Evolutionary conservation across 2,888 invertebrate genomes (phyloP).

Genomic region (Drosophila niveifrons): DNA sequence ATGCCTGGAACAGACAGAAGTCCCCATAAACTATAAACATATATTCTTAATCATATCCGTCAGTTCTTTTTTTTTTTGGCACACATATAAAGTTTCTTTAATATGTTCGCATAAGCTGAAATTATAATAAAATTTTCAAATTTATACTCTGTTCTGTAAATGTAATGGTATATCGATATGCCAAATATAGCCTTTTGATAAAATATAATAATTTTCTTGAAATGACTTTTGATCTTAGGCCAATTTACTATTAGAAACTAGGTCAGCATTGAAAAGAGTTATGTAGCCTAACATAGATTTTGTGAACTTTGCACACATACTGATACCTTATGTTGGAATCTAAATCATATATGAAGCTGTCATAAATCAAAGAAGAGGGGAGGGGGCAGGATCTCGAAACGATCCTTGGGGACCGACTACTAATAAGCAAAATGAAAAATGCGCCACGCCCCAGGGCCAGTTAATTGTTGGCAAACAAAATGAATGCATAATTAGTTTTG

Average conservation of each 20-base stretch:
- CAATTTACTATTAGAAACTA: slow-evolving; percentile 8
- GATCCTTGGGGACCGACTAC: slow-evolving; percentile 59
- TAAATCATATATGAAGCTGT: slow-evolving; percentile 60
- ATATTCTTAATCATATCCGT: no score
- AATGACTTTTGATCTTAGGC: no score
- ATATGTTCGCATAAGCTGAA: no score
- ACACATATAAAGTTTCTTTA: no score
- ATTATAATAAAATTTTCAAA: no score
- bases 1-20: no score
- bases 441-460: slow-evolving; percentile 70
- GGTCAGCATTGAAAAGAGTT: slow-evolving; percentile 18
- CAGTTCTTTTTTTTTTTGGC: no score
- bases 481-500: slow-evolving; percentile 80
- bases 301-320: not conserved
- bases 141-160: no score
- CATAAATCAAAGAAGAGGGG: slow-evolving; percentile 62
- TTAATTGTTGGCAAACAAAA: slow-evolving; percentile 80
- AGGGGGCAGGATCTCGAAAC: slow-evolving; percentile 42
- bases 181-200: no score
- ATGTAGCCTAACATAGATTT: not conserved
- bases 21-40: no score
- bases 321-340: slow-evolving; percentile 5
- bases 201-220: not conserved
- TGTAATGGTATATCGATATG: no score
- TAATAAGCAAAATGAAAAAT: slow-evolving; percentile 80